These are phyloP conservation scores for Chrysopa pallens DNA, from an alignment of 1,140 invertebrate genomes.

Conservation along the genomic window DNA sequence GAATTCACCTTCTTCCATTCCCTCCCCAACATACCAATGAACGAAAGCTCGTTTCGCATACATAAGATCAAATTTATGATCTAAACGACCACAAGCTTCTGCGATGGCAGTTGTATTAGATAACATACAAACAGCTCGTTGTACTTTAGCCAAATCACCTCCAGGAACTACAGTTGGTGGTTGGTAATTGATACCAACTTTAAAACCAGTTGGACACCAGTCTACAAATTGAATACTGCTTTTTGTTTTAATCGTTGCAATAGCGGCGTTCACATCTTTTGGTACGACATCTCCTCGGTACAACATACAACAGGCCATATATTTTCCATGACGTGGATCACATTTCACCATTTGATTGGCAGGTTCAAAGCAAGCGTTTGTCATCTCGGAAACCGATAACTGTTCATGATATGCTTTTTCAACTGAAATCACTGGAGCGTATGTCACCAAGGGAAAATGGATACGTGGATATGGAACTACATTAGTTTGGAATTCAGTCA, in stretches of 20 bases:
- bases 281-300: slow-evolving; percentile 58
- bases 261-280: slow-evolving; percentile 64
- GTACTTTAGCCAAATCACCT: slow-evolving; percentile 46
- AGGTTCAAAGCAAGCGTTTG: slow-evolving; percentile 64
- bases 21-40: slow-evolving; percentile 57
- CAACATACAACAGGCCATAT: slow-evolving; percentile 61
- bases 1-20: slow-evolving; percentile 66
- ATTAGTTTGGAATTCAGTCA: slow-evolving; percentile 67
- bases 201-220: slow-evolving; percentile 46
- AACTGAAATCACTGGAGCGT: slow-evolving; percentile 50
- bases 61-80: slow-evolving; percentile 70
- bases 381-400: slow-evolving; percentile 48
- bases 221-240: slow-evolving; percentile 40
- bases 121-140: slow-evolving; percentile 55
- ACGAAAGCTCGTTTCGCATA: slow-evolving; percentile 63
- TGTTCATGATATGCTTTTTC: slow-evolving; percentile 49
- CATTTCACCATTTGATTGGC: slow-evolving; percentile 68
- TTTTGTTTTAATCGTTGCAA: slow-evolving; percentile 61
- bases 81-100: slow-evolving; percentile 51
- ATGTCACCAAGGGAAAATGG: slow-evolving; percentile 59
- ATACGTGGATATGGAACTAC: slow-evolving; percentile 58
- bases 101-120: slow-evolving; percentile 64
- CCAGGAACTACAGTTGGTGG: slow-evolving; percentile 44
- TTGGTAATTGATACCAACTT: slow-evolving; percentile 52
- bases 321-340: slow-evolving; percentile 44